phyloP scores from a whole-genome alignment of 2,113 vertebrate species.

The Oryzias javanicus region DNA sequence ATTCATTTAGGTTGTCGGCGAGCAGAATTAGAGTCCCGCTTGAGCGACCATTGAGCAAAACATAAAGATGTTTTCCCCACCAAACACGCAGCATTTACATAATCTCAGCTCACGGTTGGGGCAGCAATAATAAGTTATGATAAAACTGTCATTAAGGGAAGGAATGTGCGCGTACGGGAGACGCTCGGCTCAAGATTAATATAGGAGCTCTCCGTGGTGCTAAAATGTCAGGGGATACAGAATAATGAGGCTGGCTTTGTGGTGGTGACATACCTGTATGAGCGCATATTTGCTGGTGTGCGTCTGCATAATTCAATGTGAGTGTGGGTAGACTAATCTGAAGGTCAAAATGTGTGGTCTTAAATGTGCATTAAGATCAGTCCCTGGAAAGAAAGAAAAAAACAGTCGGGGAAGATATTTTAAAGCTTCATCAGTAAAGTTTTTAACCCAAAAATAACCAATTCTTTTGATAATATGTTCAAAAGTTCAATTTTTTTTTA shows the following conservation, averaged over 20 bases:
- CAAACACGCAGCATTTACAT: constrained; percentile 71
- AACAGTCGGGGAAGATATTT: neutral
- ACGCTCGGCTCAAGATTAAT: constrained; percentile 60
- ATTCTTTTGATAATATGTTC: too few species aligned
- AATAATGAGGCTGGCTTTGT: constrained; percentile 68
- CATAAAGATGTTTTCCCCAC: constrained; percentile 65
- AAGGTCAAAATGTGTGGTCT: constrained; percentile 43
- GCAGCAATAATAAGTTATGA: constrained; percentile 75
- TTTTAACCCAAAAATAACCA: neutral
- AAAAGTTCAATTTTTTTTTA: too few species aligned
- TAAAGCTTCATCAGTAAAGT: neutral
- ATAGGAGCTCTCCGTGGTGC: constrained; percentile 53
- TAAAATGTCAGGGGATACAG: constrained; percentile 65
- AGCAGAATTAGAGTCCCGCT: constrained; percentile 75
- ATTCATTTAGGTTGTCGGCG: constrained; percentile 72
- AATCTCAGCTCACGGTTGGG: constrained; percentile 65
- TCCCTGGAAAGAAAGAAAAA: neutral
- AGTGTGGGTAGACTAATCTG: constrained; percentile 31
- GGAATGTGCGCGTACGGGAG: constrained; percentile 43
- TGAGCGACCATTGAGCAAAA: constrained; percentile 65
- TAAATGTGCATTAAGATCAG: constrained; percentile 19
- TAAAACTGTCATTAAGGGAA: constrained; percentile 74
- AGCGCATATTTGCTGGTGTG: constrained; percentile 21
- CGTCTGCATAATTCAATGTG: constrained; percentile 21
- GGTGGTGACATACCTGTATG: constrained; percentile 54